Evolutionary conservation across 2,113 vertebrate species (phyloP), one percentile per base, ranked within the genome.

Genomic region (Anarhynchus alexandrinus): DNA sequence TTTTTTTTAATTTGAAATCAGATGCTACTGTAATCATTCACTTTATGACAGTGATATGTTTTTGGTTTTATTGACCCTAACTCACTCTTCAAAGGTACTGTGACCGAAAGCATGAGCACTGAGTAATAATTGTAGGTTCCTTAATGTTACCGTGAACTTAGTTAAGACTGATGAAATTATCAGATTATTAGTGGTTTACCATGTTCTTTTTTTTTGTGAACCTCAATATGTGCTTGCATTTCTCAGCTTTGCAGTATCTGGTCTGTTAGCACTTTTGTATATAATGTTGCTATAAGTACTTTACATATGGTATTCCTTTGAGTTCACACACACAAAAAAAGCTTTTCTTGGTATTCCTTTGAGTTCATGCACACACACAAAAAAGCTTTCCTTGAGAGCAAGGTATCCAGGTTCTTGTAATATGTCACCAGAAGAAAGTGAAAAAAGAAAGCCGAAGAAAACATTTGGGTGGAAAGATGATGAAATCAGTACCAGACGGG

Each of bases 221-320:
- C 29, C 6, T 88, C 58, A 90, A 4, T 67, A 70, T 43, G 5
- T 58, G 10, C 21, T 88, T 79, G 20, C 17, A 82, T 57, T 90
- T 94, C 40, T 70, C 64, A 83, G 32, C 38, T 86, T 86, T 65
- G 23, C 20, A 62, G 58, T 95, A 91, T 78, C 86, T 79, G 12
- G 81, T 97, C 61, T 96, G 76, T 74, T 94, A 86, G 2, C n/a
- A 51, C 16, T 95, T 97, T 87, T 90, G 76, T 94, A 87, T 74
- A 76, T 94, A 70, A 78, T 42, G 58, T 58, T 96, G 71, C 42
- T 92, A 26, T 86, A 95, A 92, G 69, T 64, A 88, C 90, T 95
- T 95, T 94, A 83, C 76, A 83, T 91, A 73, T 89, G 69, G 86
- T 83, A 97, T 55, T 65, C 21, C 7, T 70, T 59, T 79, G 32